Base-by-base conservation (phyloP, 2,888 invertebrate genomes). In the Scaptomyza cyrtandrae region DNA sequence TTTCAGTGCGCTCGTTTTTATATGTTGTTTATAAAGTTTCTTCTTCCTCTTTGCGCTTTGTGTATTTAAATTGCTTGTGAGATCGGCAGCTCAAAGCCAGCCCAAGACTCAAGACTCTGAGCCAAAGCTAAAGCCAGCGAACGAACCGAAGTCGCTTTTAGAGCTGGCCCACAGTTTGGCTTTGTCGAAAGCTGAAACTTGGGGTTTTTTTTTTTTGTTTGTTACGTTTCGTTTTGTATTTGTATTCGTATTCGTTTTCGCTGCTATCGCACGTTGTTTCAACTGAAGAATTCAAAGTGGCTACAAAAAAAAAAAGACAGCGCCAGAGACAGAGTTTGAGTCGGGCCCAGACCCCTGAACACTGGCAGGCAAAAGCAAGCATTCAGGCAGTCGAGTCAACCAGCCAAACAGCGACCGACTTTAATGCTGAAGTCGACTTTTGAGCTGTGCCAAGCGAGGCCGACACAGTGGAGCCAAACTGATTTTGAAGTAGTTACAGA, bases 21-120 rank as follows among this genome's bases (percentile, higher is more conserved):
- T 39, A 14, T 81, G 84, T 78, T 87, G 24, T 24, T 24, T 72
- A 72, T 84, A 86, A 81, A 81, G 84, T 82, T 83, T 85, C 80
- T 77, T 77, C 82, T 87, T 82, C 86, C 80, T 83, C 86, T 83
- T 79, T 80, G 74, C 56, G 78, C 67, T 75, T 76, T 76, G 86
- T 88, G 52, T 86, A 88, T 88, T 80, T 83, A 83, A 83, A 83
- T 83, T 83, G 83, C 88, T 86, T 88, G 81, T 63, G 80, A 86
- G 78, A 78, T 78, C 78, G 82, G 59, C 64, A 55, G 63, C 78
- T 87, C 70, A 41, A 10, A 33, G 58, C 35, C 52, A 59, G 16
- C 37, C 44, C 19, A 44, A 46, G 48, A 71, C 64, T 53, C 64
- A 10, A 43, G 53, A 46, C 29, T 59, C 68, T 19, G 45, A 39